Evolutionary conservation across 2,888 invertebrate species (phyloP).

Genomic region (Agrochola lota): DNA sequence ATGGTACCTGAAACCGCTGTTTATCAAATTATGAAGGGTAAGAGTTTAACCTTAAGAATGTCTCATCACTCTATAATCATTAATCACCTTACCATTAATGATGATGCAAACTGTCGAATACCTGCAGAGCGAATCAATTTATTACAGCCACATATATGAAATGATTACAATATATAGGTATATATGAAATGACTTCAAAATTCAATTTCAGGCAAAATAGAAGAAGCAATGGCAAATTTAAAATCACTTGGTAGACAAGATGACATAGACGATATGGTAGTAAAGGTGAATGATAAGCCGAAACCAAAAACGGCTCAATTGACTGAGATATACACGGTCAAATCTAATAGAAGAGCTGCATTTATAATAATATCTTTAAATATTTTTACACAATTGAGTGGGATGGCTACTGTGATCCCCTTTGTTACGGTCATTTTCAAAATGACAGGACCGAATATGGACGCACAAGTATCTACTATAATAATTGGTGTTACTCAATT

Average conservation of each 20-base stretch:
- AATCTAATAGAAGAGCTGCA: slow-evolving; percentile 74
- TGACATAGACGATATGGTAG: slow-evolving; percentile 68
- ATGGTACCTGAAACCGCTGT: slow-evolving; percentile 75
- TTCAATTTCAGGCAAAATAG: slow-evolving; percentile 68
- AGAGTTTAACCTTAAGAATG: background rate
- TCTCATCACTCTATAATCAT: background rate
- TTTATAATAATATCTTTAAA: slow-evolving; percentile 70
- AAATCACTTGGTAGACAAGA: slow-evolving; percentile 70
- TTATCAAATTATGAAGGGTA: slow-evolving; percentile 74
- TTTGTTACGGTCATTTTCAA: slow-evolving; percentile 76
- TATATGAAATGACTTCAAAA: background rate
- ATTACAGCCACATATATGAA: background rate
- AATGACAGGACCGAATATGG: slow-evolving; percentile 72
- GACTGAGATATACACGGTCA: slow-evolving; percentile 72
- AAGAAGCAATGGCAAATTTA: slow-evolving; percentile 68
- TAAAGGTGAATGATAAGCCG: slow-evolving; percentile 57
- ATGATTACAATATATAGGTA: background rate
- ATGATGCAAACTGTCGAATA: background rate
- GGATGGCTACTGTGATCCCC: slow-evolving; percentile 70
- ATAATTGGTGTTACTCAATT: slow-evolving; percentile 75
- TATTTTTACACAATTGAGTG: slow-evolving; percentile 74
- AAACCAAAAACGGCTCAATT: slow-evolving; percentile 60
- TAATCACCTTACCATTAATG: background rate
- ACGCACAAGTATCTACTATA: slow-evolving; percentile 75
- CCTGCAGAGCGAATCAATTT: background rate